Evolutionary conservation across 2,797 vertebrate species (phyloP).

Genomic region (Rhyacichthys aspro): DNA sequence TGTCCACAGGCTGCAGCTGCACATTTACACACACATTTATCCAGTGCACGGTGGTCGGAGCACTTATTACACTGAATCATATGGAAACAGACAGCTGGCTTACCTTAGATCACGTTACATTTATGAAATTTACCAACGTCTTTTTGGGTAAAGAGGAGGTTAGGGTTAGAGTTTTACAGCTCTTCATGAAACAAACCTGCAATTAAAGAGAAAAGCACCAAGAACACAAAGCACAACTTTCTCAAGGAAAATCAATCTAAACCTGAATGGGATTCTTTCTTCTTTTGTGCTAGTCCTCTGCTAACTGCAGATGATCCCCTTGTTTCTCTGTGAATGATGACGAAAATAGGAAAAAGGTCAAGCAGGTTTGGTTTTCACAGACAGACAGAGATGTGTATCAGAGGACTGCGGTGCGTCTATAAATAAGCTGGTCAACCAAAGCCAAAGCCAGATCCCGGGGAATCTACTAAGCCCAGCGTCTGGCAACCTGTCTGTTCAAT

Average conservation of each 20-base stretch:
- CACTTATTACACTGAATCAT: constrained; percentile 36
- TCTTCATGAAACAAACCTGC: background rate
- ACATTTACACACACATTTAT: constrained; percentile 34
- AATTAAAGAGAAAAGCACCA: background rate
- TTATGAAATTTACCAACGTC: background rate
- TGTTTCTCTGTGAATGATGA: constrained; percentile 26
- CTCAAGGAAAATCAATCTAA: constrained; percentile 34
- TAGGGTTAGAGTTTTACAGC: constrained; percentile 7
- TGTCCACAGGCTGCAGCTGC: constrained; percentile 15
- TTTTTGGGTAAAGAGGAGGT: no score
- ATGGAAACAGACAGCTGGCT: constrained; percentile 20
- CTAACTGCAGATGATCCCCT: constrained; percentile 45
- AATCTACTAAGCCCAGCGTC: constrained; percentile 60
- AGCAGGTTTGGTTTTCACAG: constrained; percentile 54
- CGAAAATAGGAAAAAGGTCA: constrained; percentile 59
- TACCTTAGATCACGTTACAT: constrained; percentile 10
- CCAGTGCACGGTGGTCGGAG: constrained; percentile 8
- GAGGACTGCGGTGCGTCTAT: constrained; percentile 33
- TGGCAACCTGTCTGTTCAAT: constrained; percentile 55
- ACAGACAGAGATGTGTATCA: constrained; percentile 46
- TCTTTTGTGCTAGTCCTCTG: constrained; percentile 41
- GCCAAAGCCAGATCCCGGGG: constrained; percentile 52
- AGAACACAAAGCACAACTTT: constrained; percentile 15
- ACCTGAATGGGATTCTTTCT: constrained; percentile 33
- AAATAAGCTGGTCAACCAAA: constrained; percentile 46